Conservation (phyloP, 1,140 invertebrate genomes). For the Coelopa frigida region DNA sequence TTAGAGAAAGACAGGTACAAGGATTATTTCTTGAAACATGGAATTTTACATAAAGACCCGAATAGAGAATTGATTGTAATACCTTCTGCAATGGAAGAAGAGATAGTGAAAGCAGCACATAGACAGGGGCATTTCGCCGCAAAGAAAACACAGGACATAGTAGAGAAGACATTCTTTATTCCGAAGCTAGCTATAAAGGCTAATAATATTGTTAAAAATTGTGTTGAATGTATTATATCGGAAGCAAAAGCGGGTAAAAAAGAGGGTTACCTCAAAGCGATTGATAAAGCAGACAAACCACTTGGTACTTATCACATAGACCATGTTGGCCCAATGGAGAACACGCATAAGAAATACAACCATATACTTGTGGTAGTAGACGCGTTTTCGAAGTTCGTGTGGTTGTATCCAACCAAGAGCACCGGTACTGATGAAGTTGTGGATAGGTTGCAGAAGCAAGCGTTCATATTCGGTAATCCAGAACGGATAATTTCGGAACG, state of each 20-base stretch:
- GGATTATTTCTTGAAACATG: background rate
- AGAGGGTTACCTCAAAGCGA: conserved; percentile 34
- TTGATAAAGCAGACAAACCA: conserved; percentile 27
- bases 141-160: background rate
- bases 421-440: conserved; percentile 9
- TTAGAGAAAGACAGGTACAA: background rate
- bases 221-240: conserved; percentile 30
- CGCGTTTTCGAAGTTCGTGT: conserved; percentile 43
- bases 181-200: conserved; percentile 19
- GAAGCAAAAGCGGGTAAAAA: conserved; percentile 35
- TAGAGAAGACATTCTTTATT: conserved; percentile 1
- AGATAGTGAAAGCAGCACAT: background rate
- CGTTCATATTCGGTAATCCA: conserved; percentile 35
- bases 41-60: background rate
- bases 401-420: conserved; percentile 25
- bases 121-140: conserved; percentile 1
- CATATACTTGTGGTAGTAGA: conserved; percentile 41
- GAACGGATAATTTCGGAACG: conserved; percentile 34
- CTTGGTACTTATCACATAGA: conserved; percentile 20
- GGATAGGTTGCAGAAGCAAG: conserved; percentile 18
- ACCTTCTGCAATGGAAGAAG: background rate
- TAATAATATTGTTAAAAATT: conserved; percentile 26
- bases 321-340: conserved; percentile 29
- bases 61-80: conserved; percentile 1
- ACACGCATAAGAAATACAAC: conserved; percentile 39